Evolutionary conservation across 2,888 invertebrate species (phyloP).

Genomic region (Aphodius sticticus): DNA sequence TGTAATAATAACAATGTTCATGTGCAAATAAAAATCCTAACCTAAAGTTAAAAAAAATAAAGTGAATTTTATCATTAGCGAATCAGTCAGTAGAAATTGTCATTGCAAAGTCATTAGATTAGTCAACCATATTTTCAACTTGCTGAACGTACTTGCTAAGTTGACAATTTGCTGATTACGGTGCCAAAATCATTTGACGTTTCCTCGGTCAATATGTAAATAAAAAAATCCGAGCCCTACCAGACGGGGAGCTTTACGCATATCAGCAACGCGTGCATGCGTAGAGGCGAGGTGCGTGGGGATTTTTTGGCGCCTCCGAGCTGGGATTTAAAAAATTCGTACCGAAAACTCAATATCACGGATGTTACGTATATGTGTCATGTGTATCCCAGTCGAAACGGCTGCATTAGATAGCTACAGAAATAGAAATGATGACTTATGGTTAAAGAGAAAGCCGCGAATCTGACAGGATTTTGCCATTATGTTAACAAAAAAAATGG

Average conservation of each 20-base stretch:
- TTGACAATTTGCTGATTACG: not conserved
- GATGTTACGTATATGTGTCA: conserved; percentile 34
- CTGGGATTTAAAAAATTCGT: conserved; percentile 45
- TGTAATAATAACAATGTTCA: too few species aligned
- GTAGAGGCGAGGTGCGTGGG: conserved; percentile 50
- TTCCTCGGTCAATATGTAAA: not conserved
- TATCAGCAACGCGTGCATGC: conserved; percentile 49
- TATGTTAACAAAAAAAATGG: conserved; percentile 40
- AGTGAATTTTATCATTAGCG: too few species aligned
- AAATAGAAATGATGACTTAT: conserved; percentile 39
- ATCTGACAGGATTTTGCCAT: conserved; percentile 24
- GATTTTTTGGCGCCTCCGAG: conserved; percentile 51
- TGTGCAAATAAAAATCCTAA: too few species aligned
- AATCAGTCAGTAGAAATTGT: too few species aligned
- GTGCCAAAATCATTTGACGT: not conserved
- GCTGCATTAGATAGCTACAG: conserved; percentile 36
- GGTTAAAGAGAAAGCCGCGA: conserved; percentile 42
- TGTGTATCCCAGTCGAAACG: conserved; percentile 27
- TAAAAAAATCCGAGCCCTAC: not conserved
- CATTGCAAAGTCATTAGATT: too few species aligned
- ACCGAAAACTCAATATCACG: conserved; percentile 33
- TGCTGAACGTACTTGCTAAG: not conserved
- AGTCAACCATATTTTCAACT: not conserved
- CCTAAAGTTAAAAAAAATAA: too few species aligned
- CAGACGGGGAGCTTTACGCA: conserved; percentile 28